These are phyloP conservation scores for Cynaeus angustus DNA, from an alignment of 2,888 invertebrate species.

Conservation along the genomic window DNA sequence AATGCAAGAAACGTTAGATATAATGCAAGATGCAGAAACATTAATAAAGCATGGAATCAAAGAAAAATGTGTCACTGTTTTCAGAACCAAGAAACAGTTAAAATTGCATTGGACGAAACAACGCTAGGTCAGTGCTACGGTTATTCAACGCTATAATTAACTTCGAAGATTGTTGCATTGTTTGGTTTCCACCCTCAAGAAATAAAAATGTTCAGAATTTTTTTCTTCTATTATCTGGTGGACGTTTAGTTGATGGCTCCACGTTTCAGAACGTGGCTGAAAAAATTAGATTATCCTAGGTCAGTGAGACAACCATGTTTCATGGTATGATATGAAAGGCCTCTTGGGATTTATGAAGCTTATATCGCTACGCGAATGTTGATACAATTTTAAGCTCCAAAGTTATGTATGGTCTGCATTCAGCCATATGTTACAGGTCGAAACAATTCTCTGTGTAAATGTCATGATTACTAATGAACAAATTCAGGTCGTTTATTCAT, in stretches of 20 bases:
- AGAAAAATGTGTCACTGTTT: slow-evolving; percentile 18
- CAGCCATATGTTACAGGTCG: not conserved
- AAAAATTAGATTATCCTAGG: slow-evolving; percentile 1
- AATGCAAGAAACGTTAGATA: slow-evolving; percentile 24
- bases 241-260: no score
- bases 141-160: not conserved
- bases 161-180: not conserved
- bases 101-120: slow-evolving; percentile 16
- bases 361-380: no score
- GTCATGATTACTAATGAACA: no score
- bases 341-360: not conserved
- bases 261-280: not conserved
- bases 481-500: no score
- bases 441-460: not conserved
- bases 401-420: not conserved
- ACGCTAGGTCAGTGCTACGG: slow-evolving; percentile 16
- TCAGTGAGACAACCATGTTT: not conserved
- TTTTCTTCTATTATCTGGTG: no score
- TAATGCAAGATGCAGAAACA: slow-evolving; percentile 20
- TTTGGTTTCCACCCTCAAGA: not conserved
- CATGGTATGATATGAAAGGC: not conserved
- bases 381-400: not conserved
- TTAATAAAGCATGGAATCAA: slow-evolving; percentile 26
- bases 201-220: no score
- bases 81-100: slow-evolving; percentile 1